Conservation (phyloP, 2,797 vertebrate species). For the Pristis pectinata region DNA sequence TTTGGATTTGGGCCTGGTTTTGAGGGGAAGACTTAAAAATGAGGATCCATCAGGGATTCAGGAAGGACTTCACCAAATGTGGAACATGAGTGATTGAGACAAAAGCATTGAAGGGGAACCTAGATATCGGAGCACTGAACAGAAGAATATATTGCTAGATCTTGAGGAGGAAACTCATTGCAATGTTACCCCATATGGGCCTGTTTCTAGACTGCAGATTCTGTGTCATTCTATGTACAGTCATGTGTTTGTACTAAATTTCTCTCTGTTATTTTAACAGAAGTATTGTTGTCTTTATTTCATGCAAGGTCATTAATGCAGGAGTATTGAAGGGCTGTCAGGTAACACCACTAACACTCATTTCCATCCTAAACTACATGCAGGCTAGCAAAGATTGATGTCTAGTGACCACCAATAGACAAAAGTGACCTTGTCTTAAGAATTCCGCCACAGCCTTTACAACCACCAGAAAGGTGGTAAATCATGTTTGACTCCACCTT, state of each 20-base stretch:
- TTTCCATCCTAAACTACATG: neutral
- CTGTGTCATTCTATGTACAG: neutral
- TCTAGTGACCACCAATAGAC: neutral
- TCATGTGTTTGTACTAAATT: neutral
- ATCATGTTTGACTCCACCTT: constrained; percentile 18
- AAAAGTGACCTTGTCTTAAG: constrained; percentile 27
- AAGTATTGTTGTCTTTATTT: neutral
- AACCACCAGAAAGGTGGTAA: constrained; percentile 23
- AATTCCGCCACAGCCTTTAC: constrained; percentile 3
- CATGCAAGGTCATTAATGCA: neutral
- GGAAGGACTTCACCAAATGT: neutral
- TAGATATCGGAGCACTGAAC: neutral
- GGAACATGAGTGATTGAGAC: neutral
- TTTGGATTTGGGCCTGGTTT: neutral
- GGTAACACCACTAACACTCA: neutral
- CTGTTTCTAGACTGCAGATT: neutral
- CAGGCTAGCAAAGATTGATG: neutral
- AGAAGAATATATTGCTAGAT: neutral
- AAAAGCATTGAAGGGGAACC: neutral
- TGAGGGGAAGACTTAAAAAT: neutral
- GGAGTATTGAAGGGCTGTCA: no score
- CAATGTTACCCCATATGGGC: neutral
- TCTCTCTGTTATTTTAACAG: neutral
- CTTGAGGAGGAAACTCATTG: neutral
- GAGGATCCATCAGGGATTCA: neutral